These are phyloP conservation scores for Hemicordylus capensis DNA, from an alignment of 2,113 vertebrate species.

Conservation along the genomic window DNA sequence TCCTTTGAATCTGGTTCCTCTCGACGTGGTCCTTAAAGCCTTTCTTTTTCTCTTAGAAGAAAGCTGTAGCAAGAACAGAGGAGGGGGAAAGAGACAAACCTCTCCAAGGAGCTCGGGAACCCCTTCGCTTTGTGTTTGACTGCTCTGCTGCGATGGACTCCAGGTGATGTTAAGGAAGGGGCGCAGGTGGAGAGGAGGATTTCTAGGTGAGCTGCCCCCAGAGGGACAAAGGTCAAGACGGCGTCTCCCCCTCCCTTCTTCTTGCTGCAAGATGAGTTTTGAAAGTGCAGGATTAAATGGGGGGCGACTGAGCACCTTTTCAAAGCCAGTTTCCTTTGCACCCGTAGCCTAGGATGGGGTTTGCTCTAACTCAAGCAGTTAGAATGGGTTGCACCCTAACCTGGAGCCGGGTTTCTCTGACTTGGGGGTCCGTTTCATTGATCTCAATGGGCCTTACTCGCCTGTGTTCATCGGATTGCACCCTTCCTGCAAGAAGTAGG, in stretches of 20 bases:
- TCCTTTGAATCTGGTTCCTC: too few relatives aligned
- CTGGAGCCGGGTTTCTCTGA: not conserved
- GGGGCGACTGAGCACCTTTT: not conserved
- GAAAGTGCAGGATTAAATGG: not conserved
- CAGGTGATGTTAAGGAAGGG: not conserved
- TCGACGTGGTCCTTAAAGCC: not conserved
- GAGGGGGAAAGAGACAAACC: not conserved
- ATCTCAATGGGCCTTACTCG: not conserved
- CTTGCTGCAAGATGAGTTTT: not conserved
- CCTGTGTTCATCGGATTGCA: too few relatives aligned
- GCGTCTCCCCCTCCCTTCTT: not conserved
- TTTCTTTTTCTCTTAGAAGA: not conserved
- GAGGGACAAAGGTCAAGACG: not conserved
- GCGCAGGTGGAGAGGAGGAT: not conserved
- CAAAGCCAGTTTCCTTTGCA: not conserved
- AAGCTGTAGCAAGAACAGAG: not conserved
- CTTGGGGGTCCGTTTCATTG: not conserved
- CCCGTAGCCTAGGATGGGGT: too few relatives aligned
- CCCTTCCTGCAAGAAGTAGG: not conserved
- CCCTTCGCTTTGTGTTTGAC: too few relatives aligned
- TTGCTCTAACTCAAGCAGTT: not conserved
- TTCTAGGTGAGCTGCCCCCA: not conserved
- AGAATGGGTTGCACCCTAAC: not conserved
- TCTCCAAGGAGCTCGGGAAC: not conserved
- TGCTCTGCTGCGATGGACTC: not conserved